Evolutionary conservation across 2,797 vertebrate species (phyloP).

Genomic region (Ctenopoma kingsleyae): DNA sequence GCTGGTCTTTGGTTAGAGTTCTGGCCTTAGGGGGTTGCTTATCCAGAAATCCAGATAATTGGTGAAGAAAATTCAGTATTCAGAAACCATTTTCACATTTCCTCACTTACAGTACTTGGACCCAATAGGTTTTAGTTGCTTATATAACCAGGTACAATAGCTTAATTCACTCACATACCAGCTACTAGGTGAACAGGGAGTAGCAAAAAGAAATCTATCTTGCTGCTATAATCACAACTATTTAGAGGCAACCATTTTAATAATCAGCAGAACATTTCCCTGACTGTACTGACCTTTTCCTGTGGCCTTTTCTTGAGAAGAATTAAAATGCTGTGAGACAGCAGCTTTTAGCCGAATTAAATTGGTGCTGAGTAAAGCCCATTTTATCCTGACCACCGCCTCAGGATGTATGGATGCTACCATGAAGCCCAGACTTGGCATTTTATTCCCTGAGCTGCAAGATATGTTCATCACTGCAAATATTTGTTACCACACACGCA

Average conservation of each 20-base stretch:
- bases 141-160: conserved; percentile 11
- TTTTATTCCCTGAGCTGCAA: conserved; percentile 41
- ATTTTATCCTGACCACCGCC: conserved; percentile 60
- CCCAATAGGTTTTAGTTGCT: background rate
- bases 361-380: conserved; percentile 68
- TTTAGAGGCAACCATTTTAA: conserved; percentile 60
- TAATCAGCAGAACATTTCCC: conserved; percentile 59
- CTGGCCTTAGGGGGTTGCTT: background rate
- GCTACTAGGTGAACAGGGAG: conserved; percentile 16
- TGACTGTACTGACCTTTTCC: conserved; percentile 62
- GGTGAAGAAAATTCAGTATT: conserved; percentile 9
- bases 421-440: conserved; percentile 45
- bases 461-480: conserved; percentile 44
- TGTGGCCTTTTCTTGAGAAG: conserved; percentile 58
- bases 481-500: conserved; percentile 19
- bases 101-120: background rate
- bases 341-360: conserved; percentile 75
- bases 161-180: conserved; percentile 23
- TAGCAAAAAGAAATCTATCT: conserved; percentile 21
- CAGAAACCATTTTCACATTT: background rate
- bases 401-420: conserved; percentile 60
- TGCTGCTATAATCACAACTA: conserved; percentile 48
- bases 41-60: conserved; percentile 21
- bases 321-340: conserved; percentile 65
- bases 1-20: conserved; percentile 1